These are phyloP conservation scores for Myotis yumanensis DNA, from an alignment of 2,113 vertebrate species.

Conservation along the genomic window DNA sequence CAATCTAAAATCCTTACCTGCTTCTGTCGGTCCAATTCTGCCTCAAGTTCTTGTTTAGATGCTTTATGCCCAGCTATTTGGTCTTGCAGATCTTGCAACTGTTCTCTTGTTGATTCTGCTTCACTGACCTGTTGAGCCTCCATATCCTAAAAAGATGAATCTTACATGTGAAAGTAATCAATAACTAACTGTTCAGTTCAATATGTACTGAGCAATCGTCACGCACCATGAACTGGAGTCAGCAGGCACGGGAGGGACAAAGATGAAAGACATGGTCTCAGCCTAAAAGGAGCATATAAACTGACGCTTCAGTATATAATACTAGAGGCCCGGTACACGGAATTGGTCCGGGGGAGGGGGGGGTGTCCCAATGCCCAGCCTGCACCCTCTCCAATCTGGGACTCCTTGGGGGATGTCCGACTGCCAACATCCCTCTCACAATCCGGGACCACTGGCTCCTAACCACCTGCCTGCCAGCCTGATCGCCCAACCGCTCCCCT, in stretches of 20 bases:
- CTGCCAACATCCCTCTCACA: no score
- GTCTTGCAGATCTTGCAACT: constrained; percentile 91
- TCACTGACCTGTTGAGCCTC: constrained; percentile 93
- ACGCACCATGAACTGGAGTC: background rate
- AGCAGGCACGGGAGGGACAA: background rate
- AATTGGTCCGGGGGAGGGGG: no score
- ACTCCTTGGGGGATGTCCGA: no score
- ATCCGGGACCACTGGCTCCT: no score
- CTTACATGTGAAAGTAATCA: background rate
- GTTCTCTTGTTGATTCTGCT: constrained; percentile 92
- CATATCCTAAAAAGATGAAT: constrained; percentile 86
- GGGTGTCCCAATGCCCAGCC: no score
- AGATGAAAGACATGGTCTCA: background rate
- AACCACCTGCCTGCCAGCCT: no score
- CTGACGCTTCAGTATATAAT: background rate
- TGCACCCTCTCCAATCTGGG: no score
- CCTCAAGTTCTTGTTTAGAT: constrained; percentile 92
- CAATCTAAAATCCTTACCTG: constrained; percentile 84
- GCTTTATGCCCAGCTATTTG: constrained; percentile 87
- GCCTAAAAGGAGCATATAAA: background rate
- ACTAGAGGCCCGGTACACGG: no score
- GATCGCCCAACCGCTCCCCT: no score
- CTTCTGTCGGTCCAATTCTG: constrained; percentile 94
- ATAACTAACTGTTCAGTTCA: background rate
- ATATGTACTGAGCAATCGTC: background rate